Percentiles rank a stretch among this genome's conserved stretches.
These are phyloP conservation scores for Puffinus mauretanicus DNA, from an alignment of 2,113 vertebrate species.

Conservation along the genomic window DNA sequence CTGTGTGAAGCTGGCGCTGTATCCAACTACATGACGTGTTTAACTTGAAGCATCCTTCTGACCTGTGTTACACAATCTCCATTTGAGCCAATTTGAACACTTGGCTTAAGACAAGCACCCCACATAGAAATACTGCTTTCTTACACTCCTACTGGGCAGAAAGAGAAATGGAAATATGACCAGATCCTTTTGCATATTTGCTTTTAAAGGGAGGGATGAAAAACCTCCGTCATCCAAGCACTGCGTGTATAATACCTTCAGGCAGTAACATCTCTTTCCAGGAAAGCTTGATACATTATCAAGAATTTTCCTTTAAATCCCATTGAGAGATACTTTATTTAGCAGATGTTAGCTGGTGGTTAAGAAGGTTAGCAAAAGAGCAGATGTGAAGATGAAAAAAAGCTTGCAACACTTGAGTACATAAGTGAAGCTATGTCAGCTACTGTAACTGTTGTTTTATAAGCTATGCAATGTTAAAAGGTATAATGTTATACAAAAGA, in stretches of 20 bases:
- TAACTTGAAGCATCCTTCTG: neutral
- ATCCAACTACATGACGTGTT: neutral
- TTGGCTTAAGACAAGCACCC: slow-evolving; percentile 7
- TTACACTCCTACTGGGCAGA: slow-evolving; percentile 13
- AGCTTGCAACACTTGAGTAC: neutral
- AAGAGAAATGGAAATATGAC: slow-evolving; percentile 14
- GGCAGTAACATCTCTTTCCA: slow-evolving; percentile 9
- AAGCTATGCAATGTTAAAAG: neutral
- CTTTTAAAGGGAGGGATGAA: neutral
- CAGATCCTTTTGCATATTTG: slow-evolving; percentile 25
- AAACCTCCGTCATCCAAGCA: neutral
- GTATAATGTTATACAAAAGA: neutral
- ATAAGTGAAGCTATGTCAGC: neutral
- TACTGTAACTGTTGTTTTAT: neutral
- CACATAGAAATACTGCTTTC: slow-evolving; percentile 18
- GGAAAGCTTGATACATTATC: neutral
- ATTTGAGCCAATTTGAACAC: neutral
- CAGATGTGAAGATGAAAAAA: neutral
- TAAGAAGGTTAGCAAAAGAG: neutral
- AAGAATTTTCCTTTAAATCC: neutral
- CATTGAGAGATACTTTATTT: neutral
- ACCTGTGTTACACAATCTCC: neutral
- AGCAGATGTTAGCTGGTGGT: neutral
- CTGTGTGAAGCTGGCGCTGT: neutral
- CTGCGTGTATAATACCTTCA: neutral